Evolutionary conservation across 2,113 vertebrate species (phyloP).

Genomic region (Gopherus evgoodei): DNA sequence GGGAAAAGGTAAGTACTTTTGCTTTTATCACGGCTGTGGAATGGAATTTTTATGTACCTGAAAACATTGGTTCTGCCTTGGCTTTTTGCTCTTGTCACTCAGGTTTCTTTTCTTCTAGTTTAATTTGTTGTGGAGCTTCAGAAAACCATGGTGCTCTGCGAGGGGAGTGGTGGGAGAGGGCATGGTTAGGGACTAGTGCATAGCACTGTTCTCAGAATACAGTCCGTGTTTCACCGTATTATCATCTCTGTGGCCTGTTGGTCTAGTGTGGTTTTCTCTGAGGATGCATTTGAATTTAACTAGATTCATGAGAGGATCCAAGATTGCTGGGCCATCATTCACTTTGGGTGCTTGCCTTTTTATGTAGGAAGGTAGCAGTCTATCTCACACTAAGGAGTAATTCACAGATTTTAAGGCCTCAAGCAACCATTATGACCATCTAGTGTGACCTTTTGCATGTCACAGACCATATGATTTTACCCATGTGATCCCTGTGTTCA

Average conservation of each 20-base stretch:
- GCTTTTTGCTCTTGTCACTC: not conserved
- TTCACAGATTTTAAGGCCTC: not conserved
- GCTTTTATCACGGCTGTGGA: not conserved
- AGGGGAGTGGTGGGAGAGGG: too few relatives aligned
- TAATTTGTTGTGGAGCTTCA: not conserved
- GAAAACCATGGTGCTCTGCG: too few relatives aligned
- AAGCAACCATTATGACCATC: not conserved
- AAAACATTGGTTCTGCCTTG: not conserved
- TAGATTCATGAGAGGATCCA: too few relatives aligned
- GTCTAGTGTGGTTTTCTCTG: not conserved
- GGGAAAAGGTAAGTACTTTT: not conserved
- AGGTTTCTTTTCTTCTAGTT: not conserved
- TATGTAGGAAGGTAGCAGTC: too few relatives aligned
- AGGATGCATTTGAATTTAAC: too few relatives aligned
- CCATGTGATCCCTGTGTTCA: not conserved
- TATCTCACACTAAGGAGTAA: not conserved
- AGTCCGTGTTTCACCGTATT: too few relatives aligned
- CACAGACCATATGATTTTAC: not conserved
- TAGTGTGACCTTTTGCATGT: not conserved
- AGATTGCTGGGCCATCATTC: too few relatives aligned
- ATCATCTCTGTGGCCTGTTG: not conserved
- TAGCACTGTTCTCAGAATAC: too few relatives aligned
- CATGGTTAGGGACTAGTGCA: too few relatives aligned
- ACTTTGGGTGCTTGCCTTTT: not conserved
- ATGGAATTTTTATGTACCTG: not conserved